Evolutionary conservation across 2,888 invertebrate genomes (phyloP).

Genomic region (Parnassius smintheus): DNA sequence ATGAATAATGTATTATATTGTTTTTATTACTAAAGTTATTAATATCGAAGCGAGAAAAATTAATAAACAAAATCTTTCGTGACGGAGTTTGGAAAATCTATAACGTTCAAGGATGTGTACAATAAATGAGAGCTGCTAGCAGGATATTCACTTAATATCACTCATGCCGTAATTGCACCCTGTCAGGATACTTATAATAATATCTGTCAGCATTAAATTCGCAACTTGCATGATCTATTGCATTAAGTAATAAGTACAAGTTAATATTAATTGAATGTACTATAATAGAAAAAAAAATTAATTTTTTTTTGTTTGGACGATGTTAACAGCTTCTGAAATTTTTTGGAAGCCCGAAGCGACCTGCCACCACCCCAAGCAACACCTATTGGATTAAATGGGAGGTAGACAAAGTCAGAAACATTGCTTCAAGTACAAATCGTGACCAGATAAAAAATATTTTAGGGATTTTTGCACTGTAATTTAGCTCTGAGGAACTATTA

Average conservation of each 20-base stretch:
- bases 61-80: background rate
- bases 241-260: background rate
- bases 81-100: conserved; percentile 15
- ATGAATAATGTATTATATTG: background rate
- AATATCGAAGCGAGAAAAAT: conserved; percentile 1
- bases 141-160: conserved; percentile 40
- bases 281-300: no score
- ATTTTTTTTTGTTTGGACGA: no score
- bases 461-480: no score
- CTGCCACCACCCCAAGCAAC: no score
- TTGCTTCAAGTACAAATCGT: no score
- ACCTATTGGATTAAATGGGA: no score
- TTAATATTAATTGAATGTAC: background rate
- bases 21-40: background rate
- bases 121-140: conserved; percentile 31
- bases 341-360: no score
- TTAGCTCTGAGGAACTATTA: no score
- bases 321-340: no score
- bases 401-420: no score
- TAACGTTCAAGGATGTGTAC: conserved; percentile 18
- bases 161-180: conserved; percentile 34
- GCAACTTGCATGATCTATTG: conserved; percentile 12
- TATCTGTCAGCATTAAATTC: conserved; percentile 25
- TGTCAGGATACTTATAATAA: conserved; percentile 33
- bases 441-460: no score